These are phyloP conservation scores for Papilio protenor DNA, from an alignment of 2,888 invertebrate species.

Conservation along the genomic window DNA sequence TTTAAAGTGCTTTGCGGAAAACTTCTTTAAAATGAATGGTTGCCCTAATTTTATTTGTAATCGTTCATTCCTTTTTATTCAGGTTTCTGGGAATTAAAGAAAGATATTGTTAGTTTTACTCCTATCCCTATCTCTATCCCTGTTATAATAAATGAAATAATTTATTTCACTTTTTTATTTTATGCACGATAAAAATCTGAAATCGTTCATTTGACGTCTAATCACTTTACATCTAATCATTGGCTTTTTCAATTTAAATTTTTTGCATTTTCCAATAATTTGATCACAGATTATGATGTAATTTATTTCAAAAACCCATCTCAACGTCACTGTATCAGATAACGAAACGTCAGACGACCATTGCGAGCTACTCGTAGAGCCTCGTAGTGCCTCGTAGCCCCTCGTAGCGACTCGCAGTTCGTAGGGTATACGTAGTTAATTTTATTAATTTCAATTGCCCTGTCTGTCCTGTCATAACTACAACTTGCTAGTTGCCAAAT, in stretches of 20 bases:
- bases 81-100: background rate
- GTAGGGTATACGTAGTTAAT: no score
- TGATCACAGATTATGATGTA: background rate
- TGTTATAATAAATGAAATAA: no score
- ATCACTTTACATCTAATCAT: background rate
- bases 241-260: background rate
- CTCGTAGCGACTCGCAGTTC: no score
- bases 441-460: no score
- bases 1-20: slow-evolving; percentile 3
- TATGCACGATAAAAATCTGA: no score
- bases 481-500: no score
- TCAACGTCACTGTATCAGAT: slow-evolving; percentile 15
- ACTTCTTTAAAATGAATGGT: slow-evolving; percentile 12
- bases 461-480: no score
- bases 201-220: background rate
- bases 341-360: background rate
- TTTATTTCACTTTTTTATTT: no score
- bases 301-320: slow-evolving; percentile 15
- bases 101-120: background rate
- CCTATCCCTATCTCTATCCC: no score
- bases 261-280: background rate
- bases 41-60: background rate
- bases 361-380: background rate
- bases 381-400: no score
- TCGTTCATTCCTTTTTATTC: background rate